Evolutionary conservation across 1,140 invertebrate species (phyloP).

Genomic region (Whitmania pigra): DNA sequence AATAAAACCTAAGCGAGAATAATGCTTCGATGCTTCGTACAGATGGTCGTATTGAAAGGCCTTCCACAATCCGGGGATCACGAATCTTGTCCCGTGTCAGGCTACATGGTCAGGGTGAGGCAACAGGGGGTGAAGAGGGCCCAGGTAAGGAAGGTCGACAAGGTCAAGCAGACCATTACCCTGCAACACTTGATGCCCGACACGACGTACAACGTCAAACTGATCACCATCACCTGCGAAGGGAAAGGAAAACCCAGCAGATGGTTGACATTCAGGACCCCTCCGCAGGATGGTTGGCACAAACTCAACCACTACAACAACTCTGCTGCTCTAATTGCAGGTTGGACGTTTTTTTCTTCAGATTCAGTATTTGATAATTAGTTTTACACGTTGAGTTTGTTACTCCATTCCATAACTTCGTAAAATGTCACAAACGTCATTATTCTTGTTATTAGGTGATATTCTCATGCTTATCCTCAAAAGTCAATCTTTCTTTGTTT

Average conservation of each 20-base stretch:
- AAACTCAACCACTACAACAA: background rate
- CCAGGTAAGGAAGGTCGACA: slow-evolving; percentile 15
- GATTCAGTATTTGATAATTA: no score
- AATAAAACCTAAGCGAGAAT: no score
- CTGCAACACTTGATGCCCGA: slow-evolving; percentile 17
- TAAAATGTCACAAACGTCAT: no score
- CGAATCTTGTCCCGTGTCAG: background rate
- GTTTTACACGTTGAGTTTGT: no score
- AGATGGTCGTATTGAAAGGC: slow-evolving; percentile 3
- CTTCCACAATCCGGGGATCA: slow-evolving; percentile 2
- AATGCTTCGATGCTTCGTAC: background rate
- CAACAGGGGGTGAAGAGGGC: slow-evolving; percentile 12
- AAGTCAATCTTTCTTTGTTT: no score
- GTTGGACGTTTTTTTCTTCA: no score
- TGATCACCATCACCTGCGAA: slow-evolving; percentile 15
- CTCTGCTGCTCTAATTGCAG: background rate
- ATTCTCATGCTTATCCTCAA: no score
- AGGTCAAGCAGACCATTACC: background rate
- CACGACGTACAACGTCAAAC: slow-evolving; percentile 14
- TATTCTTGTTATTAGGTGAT: no score
- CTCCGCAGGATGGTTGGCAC: background rate
- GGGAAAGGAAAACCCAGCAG: slow-evolving; percentile 13
- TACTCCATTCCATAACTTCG: no score
- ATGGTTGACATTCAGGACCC: background rate
- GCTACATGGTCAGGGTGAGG: slow-evolving; percentile 18